These are phyloP conservation scores for Microcebus tavaratra DNA, from an alignment of 2,113 vertebrate genomes.

Conservation along the genomic window DNA sequence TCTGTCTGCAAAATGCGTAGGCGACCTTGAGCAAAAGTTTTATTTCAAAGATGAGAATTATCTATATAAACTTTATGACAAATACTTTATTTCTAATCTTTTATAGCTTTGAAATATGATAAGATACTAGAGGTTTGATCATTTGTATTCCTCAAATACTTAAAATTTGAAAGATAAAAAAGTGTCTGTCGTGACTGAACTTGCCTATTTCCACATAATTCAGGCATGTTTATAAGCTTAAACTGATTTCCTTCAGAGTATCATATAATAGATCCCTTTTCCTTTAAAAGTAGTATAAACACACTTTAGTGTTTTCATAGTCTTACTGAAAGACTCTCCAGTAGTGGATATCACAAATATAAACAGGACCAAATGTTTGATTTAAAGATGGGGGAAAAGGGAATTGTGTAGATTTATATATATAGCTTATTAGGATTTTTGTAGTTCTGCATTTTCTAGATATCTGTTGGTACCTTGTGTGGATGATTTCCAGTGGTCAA, in stretches of 20 bases:
- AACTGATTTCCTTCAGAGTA: neutral
- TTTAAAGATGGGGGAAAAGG: neutral
- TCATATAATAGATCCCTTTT: neutral
- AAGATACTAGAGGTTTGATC: neutral
- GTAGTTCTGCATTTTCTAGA: fast-evolving
- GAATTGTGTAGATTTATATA: fast-evolving
- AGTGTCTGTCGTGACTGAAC: neutral
- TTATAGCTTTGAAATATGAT: neutral
- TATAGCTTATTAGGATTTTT: fast-evolving
- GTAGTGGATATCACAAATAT: fast-evolving
- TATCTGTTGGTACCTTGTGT: neutral
- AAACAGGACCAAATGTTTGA: neutral
- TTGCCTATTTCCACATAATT: neutral
- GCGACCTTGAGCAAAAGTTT: too few species aligned
- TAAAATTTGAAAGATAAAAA: neutral
- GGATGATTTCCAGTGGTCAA: neutral
- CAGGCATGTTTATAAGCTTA: neutral
- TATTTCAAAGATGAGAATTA: neutral
- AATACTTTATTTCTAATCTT: neutral
- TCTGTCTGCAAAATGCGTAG: neutral
- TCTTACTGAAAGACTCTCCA: neutral
- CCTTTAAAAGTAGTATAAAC: fast-evolving
- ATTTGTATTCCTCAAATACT: neutral
- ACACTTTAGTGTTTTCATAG: neutral
- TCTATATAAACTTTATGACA: fast-evolving